phyloP scores from a whole-genome alignment of 2,797 vertebrate species.

The Knipowitschia caucasica region DNA sequence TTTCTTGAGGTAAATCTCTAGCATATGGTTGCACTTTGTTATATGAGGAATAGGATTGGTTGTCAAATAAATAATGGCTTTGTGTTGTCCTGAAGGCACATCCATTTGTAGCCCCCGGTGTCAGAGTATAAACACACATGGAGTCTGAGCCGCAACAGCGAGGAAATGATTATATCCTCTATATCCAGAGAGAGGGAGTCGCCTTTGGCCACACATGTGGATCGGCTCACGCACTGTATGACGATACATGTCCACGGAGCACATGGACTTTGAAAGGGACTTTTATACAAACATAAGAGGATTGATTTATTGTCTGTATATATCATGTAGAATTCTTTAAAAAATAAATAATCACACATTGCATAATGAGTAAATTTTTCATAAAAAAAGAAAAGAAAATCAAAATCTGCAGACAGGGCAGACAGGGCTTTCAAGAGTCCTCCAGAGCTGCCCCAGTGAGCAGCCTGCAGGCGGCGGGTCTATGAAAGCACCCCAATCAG shows the following conservation, averaged over 20 bases:
- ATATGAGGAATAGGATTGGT: constrained; percentile 22
- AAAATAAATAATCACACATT: constrained; percentile 40
- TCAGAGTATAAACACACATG: constrained; percentile 56
- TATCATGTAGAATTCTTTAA: constrained; percentile 34
- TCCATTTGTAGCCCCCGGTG: constrained; percentile 41
- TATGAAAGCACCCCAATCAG: constrained; percentile 56
- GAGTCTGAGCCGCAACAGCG: constrained; percentile 29
- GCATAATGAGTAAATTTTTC: constrained; percentile 52
- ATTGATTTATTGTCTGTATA: constrained; percentile 47
- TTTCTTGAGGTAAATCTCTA: constrained; percentile 9
- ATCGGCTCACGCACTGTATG: constrained; percentile 35
- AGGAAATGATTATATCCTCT: constrained; percentile 30
- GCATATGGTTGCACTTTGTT: constrained; percentile 44
- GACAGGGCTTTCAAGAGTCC: constrained; percentile 53
- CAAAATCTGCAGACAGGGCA: constrained; percentile 22
- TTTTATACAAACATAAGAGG: constrained; percentile 8
- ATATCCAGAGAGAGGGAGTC: constrained; percentile 12
- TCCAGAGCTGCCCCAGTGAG: constrained; percentile 37
- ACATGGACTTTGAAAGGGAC: neutral
- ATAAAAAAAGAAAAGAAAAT: constrained; percentile 34
- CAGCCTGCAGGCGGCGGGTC: constrained; percentile 54
- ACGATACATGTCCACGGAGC: constrained; percentile 24
- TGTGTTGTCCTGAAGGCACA: constrained; percentile 27
- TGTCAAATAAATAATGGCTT: constrained; percentile 55
- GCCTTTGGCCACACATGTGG: constrained; percentile 37